Conservation (phyloP, 2,797 vertebrate species). For the Anguilla anguilla region DNA sequence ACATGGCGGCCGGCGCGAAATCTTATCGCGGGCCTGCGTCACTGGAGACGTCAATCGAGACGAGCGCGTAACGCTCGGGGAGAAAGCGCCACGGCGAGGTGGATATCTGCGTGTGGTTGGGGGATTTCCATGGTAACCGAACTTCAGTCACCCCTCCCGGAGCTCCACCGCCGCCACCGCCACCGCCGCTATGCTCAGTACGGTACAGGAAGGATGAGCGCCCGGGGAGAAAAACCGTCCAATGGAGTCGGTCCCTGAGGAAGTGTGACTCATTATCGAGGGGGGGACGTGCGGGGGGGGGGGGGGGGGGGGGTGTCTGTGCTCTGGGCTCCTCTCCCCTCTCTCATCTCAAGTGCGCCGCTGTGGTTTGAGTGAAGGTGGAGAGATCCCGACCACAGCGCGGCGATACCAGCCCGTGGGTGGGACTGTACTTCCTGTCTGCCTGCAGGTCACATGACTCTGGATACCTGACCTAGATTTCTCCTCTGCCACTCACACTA, state of each 20-base stretch:
- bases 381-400: constrained; percentile 51
- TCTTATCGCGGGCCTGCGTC: not conserved
- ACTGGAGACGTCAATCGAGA: not conserved
- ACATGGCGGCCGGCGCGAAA: not conserved
- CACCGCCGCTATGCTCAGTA: not conserved
- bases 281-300: not conserved
- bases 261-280: not conserved
- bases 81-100: not conserved
- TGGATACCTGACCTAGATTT: constrained; percentile 54
- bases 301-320: not conserved
- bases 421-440: constrained; percentile 71
- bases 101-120: not conserved
- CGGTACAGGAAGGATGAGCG: not conserved
- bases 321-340: constrained; percentile 36
- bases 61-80: not conserved
- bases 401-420: constrained; percentile 56
- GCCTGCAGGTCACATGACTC: constrained; percentile 51
- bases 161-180: too few species aligned
- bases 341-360: constrained; percentile 48
- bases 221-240: not conserved
- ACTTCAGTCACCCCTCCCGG: not conserved
- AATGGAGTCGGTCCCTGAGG: not conserved
- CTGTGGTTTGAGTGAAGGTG: constrained; percentile 62
- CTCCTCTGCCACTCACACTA: constrained; percentile 12
- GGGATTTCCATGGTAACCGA: constrained; percentile 7